phyloP scores from a whole-genome alignment of 2,113 vertebrate genomes.

The Anolis carolinensis region DNA sequence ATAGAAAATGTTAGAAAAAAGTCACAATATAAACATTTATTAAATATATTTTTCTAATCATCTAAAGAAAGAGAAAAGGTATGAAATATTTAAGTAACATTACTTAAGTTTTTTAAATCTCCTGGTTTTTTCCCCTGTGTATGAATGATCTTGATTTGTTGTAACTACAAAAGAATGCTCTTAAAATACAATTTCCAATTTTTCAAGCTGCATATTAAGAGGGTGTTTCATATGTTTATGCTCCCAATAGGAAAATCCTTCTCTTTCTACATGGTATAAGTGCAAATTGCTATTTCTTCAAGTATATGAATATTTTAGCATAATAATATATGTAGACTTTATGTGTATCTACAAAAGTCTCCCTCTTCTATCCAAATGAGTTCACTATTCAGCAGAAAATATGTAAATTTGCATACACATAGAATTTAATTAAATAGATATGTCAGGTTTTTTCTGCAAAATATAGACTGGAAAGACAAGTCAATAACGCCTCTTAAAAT shows the following conservation, averaged over 20 bases:
- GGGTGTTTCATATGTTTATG: background rate
- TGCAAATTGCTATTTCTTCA: background rate
- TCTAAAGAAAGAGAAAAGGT: constrained; percentile 63
- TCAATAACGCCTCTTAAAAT: constrained; percentile 24
- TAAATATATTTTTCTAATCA: constrained; percentile 78
- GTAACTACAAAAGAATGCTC: constrained; percentile 1
- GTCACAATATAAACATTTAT: constrained; percentile 67
- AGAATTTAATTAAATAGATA: constrained; percentile 27
- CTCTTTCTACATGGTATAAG: background rate
- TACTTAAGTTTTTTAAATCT: constrained; percentile 29
- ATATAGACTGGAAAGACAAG: background rate
- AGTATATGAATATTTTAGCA: background rate
- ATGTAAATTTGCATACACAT: constrained; percentile 15
- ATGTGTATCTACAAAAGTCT: constrained; percentile 32
- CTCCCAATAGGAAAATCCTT: background rate
- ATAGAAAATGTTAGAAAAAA: constrained; percentile 59
- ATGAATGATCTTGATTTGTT: background rate
- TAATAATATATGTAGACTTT: constrained; percentile 30
- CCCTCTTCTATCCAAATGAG: constrained; percentile 40
- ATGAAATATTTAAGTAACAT: constrained; percentile 48
- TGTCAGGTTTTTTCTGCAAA: background rate
- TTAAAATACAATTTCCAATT: constrained; percentile 23
- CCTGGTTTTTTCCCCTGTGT: constrained; percentile 52
- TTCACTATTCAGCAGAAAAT: constrained; percentile 34
- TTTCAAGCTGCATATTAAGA: constrained; percentile 31